phyloP scores from a whole-genome alignment of 2,113 vertebrate species.

The Neodon shergylaensis region DNA sequence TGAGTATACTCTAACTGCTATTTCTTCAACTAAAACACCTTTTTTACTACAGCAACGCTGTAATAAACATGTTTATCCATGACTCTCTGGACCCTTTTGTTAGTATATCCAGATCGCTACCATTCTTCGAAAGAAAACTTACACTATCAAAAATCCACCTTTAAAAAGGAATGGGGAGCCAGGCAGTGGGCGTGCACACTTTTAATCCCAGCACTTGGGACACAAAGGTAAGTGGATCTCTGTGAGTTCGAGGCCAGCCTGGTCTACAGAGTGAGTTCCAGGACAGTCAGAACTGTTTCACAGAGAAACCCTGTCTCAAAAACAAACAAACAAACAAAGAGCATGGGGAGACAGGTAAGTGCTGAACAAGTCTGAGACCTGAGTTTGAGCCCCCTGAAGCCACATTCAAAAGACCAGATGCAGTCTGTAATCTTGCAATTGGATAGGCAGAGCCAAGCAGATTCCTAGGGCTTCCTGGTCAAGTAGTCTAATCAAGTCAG shows the following conservation, averaged over 20 bases:
- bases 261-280: no score
- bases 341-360: no score
- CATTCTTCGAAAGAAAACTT: background rate
- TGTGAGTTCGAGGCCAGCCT: no score
- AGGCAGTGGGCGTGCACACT: no score
- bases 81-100: background rate
- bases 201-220: no score
- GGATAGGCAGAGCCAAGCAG: background rate
- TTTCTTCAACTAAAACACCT: background rate
- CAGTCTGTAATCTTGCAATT: background rate
- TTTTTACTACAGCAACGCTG: background rate
- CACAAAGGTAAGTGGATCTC: accelerated
- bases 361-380: background rate
- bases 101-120: background rate
- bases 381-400: background rate
- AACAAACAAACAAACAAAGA: no score
- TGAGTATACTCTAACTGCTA: background rate
- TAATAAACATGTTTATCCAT: background rate
- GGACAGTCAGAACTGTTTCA: no score
- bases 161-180: background rate
- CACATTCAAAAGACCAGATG: background rate
- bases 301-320: no score
- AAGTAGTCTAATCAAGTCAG: background rate
- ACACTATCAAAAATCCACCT: background rate
- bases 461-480: background rate